Evolutionary conservation across 2,888 invertebrate species (phyloP).

Genomic region (Agrochola lychnidis): DNA sequence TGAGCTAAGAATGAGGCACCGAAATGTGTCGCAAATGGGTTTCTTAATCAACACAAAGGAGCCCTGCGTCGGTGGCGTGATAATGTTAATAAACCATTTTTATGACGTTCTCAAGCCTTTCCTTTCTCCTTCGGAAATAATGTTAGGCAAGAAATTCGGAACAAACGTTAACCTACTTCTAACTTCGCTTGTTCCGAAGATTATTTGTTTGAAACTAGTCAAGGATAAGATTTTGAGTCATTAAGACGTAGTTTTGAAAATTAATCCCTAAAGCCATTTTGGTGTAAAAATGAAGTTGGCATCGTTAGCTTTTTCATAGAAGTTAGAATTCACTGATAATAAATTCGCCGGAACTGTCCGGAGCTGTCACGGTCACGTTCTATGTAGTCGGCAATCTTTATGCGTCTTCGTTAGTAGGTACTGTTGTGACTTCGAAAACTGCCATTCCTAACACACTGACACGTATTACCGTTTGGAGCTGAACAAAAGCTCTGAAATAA

Average conservation of each 20-base stretch:
- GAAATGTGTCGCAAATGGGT: conserved; percentile 61
- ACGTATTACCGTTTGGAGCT: conserved; percentile 10
- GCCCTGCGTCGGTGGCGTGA: conserved; percentile 46
- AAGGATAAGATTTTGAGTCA: conserved; percentile 46
- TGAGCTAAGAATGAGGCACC: conserved; percentile 45
- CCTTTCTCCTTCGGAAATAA: conserved; percentile 46
- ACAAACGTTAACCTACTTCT: conserved; percentile 65
- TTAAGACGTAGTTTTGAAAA: conserved; percentile 35
- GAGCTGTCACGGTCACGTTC: conserved; percentile 29
- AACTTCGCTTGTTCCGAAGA: conserved; percentile 53
- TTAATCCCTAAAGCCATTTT: not conserved
- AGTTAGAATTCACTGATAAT: conserved; percentile 11
- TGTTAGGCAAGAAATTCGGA: conserved; percentile 49
- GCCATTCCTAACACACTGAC: conserved; percentile 9
- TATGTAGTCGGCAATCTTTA: conserved; percentile 28
- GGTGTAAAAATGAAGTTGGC: conserved; percentile 3
- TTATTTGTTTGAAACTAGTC: conserved; percentile 53
- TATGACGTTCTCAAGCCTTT: conserved; percentile 59
- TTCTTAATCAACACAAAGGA: conserved; percentile 51
- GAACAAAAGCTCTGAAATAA: not conserved
- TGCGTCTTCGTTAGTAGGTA: conserved; percentile 32
- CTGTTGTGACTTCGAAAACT: conserved; percentile 33
- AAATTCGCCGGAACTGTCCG: conserved; percentile 10
- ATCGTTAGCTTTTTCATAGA: conserved; percentile 7
- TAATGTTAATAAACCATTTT: conserved; percentile 65